Base-by-base conservation (phyloP, 2,888 invertebrate species). In the Leucoma salicis region DNA sequence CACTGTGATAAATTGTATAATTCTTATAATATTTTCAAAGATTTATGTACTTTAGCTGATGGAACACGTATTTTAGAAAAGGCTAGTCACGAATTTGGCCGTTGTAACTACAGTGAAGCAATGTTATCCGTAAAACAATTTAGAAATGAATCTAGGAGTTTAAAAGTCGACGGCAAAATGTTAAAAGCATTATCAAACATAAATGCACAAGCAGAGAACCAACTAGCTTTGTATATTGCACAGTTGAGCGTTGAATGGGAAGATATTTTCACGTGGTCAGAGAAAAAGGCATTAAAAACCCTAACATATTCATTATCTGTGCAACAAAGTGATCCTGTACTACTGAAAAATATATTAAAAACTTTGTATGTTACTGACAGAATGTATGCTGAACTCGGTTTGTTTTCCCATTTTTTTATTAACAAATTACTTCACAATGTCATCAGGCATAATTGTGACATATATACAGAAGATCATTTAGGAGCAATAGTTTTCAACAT, bases 221-320 rank as follows among this genome's bases (percentile, higher is more conserved):
- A 87, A 55, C 48, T 85, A 2, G 77, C 86, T 0, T 53, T 88
- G 8, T 88, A 82, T 42, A 68, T 70, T 13, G 85, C 88, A 1
- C 79, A 86, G 31, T 51, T 88, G n/a, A 86, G 86, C 46, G 57
- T 75, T 14, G 87, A 89, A 63, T 88, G 87, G 88, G 85, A 88
- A 41, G 81, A 83, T 21, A 76, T 88, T 12, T 89, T 89, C 41
- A 70, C 71, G 21, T 89, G 88, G 88, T 72, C 77, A 0, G 82
- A 85, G 49, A 76, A 73, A 39, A 79, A 72, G 57, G 76, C 82
- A n/a, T 57, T 83, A 0, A 66, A 74, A 46, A 75, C 66, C 39
- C 62, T 82, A 1, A 80, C 78, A 0, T 88, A 83, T 44, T 83
- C 85, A 0, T 42, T 89, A 24, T 78, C 82, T 1, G 78, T 89